Percentiles rank a stretch among this genome's conserved stretches.
These are phyloP conservation scores for Amphilophus citrinellus DNA, from an alignment of 2,113 vertebrate species.

Conservation along the genomic window DNA sequence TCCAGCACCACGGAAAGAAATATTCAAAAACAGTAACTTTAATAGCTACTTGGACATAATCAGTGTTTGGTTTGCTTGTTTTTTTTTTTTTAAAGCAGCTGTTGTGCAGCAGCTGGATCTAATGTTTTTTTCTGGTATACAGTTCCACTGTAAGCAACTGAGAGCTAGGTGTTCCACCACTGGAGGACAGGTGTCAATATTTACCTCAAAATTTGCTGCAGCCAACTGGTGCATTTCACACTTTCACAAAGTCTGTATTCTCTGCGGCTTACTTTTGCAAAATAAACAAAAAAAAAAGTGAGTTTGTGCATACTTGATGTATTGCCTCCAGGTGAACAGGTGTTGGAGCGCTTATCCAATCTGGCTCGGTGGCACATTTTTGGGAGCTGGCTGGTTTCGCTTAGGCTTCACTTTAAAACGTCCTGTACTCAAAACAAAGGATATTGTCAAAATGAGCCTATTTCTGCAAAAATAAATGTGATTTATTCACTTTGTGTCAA, in stretches of 20 bases:
- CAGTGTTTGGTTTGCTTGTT: background rate
- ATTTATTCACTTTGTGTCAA: background rate
- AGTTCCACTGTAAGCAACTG: background rate
- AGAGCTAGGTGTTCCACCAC: background rate
- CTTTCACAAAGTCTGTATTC: background rate
- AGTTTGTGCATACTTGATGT: constrained; percentile 37
- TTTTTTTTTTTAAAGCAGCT: background rate
- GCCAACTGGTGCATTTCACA: background rate
- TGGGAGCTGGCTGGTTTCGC: constrained; percentile 66
- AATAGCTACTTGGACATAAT: background rate
- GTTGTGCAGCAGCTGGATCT: background rate
- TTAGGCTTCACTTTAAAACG: constrained; percentile 79
- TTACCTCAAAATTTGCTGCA: background rate
- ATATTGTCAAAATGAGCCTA: background rate
- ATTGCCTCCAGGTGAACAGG: constrained; percentile 17
- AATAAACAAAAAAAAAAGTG: background rate
- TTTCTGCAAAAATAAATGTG: accelerated
- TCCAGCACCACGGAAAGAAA: background rate
- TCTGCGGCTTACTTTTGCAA: background rate
- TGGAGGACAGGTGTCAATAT: background rate
- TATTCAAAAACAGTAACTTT: background rate
- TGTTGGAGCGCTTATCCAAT: background rate
- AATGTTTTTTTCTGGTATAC: background rate
- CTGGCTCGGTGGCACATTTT: constrained; percentile 20
- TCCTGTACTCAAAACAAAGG: constrained; percentile 59